Evolutionary conservation across 2,888 invertebrate genomes (phyloP), one percentile per base, ranked within the genome.

Genomic region (Dolichomitus sp.): DNA sequence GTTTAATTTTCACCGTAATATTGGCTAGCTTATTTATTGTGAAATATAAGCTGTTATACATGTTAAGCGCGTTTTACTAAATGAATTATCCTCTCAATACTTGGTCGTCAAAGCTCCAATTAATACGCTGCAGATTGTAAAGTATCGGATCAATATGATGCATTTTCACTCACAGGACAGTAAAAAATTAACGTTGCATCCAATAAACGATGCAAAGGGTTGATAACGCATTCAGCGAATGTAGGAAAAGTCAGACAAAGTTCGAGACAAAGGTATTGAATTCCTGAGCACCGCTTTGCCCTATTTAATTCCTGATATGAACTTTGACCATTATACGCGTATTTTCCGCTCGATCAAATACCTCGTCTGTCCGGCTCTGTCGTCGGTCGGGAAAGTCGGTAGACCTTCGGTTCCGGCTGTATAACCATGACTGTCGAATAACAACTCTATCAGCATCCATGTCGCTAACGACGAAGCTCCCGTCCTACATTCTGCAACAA

Each of bases 361-460:
- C 33, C 33, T 33, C 33, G 33, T 33, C n/a, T 48, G 33, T 37
- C 27, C 40, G 17, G 11, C 54, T 14, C 48, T 33, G 52, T 40
- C 33, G 27, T 48, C 63, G 7, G 7, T 4, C 37, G 27, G 45
- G n/a, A 63, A 76, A 73, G 50, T 50, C 33, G 59, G 52, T 61
- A 42, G 37, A 59, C 66, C 30, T 42, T 37, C 61, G 68, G 57
- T 74, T 70, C 40, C 70, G 78, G 65, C 65, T 42, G 74, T 82
- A 78, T 54, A 61, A 68, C n/a, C 73, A 45, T 27, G 68, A 73
- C 63, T 63, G 73, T 52, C 63, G 40, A 30, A 40, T 78, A 82
- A 78, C 73, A 69, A 81, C 72, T 72, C 65, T 78, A 74, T 78
- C 69, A 63, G 63, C 69, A 70, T 40, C 30, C 50, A 61, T 57